Evolutionary conservation across 2,888 invertebrate species (phyloP).

Genomic region (Clostera curtula): DNA sequence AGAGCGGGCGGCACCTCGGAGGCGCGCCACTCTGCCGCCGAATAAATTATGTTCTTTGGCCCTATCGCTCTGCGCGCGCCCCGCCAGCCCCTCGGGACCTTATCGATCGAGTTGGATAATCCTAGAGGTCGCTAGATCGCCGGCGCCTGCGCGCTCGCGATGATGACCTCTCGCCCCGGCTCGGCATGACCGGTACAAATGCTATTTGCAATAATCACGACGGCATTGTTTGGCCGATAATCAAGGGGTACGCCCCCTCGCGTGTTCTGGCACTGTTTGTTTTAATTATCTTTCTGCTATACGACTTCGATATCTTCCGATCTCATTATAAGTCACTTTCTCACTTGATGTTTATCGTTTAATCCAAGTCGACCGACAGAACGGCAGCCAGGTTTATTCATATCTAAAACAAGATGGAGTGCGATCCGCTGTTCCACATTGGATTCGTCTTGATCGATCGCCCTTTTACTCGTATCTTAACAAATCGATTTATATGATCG

Average conservation of each 20-base stretch:
- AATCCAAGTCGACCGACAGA: constrained; percentile 21
- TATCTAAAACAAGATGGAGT: constrained; percentile 39
- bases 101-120: constrained; percentile 67
- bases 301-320: constrained; percentile 9
- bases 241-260: constrained; percentile 22
- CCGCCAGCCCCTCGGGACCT: constrained; percentile 33
- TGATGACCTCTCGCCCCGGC: constrained; percentile 46
- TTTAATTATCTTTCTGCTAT: constrained; percentile 20
- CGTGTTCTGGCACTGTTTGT: constrained; percentile 12
- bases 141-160: constrained; percentile 42
- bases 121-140: constrained; percentile 58
- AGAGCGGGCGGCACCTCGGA: constrained; percentile 51
- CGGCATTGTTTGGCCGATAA: constrained; percentile 26
- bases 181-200: constrained; percentile 38
- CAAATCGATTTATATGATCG: constrained; percentile 47
- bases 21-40: constrained; percentile 72
- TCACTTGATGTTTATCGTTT: constrained; percentile 21
- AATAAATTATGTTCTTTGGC: constrained; percentile 65
- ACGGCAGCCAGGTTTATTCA: constrained; percentile 24
- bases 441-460: constrained; percentile 44
- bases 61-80: constrained; percentile 34
- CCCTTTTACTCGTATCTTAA: constrained; percentile 44
- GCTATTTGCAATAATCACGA: constrained; percentile 60
- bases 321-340: constrained; percentile 11
- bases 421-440: constrained; percentile 33